Conservation (phyloP, 1,140 invertebrate genomes). For the Helicorthomorpha holstii region DNA sequence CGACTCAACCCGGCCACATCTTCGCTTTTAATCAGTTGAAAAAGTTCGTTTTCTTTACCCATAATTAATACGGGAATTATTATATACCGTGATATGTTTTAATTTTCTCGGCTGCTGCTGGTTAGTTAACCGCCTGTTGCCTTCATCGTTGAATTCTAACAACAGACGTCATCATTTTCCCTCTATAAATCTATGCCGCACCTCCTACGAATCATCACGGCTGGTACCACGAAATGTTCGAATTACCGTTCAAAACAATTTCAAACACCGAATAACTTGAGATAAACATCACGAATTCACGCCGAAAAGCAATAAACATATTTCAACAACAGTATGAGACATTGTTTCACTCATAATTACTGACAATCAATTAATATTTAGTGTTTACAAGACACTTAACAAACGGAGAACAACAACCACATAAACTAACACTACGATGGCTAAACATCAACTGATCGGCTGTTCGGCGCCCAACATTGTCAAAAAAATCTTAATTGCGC, state of each 20-base stretch:
- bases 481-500: too few species aligned
- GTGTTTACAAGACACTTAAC: too few species aligned
- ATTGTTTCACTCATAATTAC: too few species aligned
- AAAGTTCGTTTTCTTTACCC: slow-evolving; percentile 8
- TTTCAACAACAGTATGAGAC: too few species aligned
- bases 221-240: background rate
- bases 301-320: too few species aligned
- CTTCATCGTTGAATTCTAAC: background rate
- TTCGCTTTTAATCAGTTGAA: slow-evolving; percentile 4
- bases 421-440: too few species aligned
- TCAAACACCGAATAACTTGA: too few species aligned
- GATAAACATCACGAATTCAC: too few species aligned
- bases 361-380: too few species aligned
- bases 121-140: background rate
- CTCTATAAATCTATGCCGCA: background rate
- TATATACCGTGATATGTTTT: background rate
- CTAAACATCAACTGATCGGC: too few species aligned
- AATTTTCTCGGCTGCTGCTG: background rate
- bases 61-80: background rate
- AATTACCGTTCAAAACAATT: background rate
- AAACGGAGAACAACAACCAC: too few species aligned
- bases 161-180: background rate
- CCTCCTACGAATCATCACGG: background rate
- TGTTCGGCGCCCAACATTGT: too few species aligned
- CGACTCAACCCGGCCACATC: background rate